Percentiles rank a stretch among this genome's conserved stretches.
Evolutionary conservation across 2,797 vertebrate genomes (phyloP).

Genomic region (Protonibea diacanthus): DNA sequence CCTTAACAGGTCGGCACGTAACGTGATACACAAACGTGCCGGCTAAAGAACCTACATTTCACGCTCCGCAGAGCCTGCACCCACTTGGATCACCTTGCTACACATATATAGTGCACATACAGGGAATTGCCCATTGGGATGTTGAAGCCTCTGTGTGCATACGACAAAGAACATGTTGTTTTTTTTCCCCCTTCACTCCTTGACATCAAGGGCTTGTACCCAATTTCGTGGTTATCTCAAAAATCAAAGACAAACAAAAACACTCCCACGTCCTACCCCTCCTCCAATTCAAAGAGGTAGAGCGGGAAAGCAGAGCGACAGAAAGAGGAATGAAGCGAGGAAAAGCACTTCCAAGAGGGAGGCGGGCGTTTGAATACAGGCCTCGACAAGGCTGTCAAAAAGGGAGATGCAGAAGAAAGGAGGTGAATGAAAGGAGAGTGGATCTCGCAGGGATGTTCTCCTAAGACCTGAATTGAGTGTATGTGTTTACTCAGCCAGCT

Average conservation of each 20-base stretch:
- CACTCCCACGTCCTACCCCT: constrained; percentile 68
- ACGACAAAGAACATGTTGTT: constrained; percentile 77
- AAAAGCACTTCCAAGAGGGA: constrained; percentile 69
- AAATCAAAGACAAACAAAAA: constrained; percentile 90
- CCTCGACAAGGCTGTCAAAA: constrained; percentile 74
- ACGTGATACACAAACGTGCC: constrained; percentile 79
- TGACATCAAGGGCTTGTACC: constrained; percentile 85
- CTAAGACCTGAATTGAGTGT: constrained; percentile 75
- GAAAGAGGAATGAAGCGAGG: constrained; percentile 62
- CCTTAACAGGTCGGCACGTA: constrained; percentile 80
- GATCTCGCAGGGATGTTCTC: constrained; percentile 67
- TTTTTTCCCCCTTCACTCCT: constrained; percentile 69
- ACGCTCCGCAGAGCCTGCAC: constrained; percentile 76
- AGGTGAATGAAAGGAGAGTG: constrained; percentile 68
- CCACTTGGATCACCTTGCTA: constrained; percentile 73
- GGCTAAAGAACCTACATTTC: constrained; percentile 80
- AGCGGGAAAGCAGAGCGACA: constrained; percentile 57
- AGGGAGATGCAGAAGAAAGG: constrained; percentile 67
- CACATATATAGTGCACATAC: constrained; percentile 41
- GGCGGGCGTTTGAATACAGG: constrained; percentile 75
- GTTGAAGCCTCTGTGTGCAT: constrained; percentile 38
- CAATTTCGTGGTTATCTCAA: constrained; percentile 86
- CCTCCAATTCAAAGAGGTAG: constrained; percentile 68
- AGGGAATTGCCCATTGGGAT: constrained; percentile 36
- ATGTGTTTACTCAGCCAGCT: constrained; percentile 85